phyloP scores from a whole-genome alignment of 2,797 vertebrate genomes.

The Botia almorhae region DNA sequence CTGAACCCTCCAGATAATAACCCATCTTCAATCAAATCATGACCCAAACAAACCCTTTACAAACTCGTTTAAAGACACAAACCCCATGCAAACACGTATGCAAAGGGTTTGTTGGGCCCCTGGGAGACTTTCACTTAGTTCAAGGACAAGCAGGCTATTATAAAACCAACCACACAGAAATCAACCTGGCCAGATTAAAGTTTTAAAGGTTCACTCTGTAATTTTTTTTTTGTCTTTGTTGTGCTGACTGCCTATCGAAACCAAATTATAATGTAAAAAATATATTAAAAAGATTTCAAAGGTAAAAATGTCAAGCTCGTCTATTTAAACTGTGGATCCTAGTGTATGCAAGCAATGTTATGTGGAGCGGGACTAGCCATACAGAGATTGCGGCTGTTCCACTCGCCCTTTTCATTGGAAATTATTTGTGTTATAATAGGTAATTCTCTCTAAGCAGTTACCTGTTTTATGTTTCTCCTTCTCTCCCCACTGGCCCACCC shows the following conservation, averaged over 20 bases:
- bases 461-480: no score
- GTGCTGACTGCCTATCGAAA: neutral
- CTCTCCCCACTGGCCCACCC: no score
- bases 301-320: neutral
- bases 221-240: neutral
- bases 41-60: slow-evolving; percentile 23
- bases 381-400: no score
- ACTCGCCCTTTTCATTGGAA: no score
- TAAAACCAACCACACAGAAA: slow-evolving; percentile 17
- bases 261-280: neutral
- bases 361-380: no score
- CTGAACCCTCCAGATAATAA: slow-evolving; percentile 51
- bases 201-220: neutral
- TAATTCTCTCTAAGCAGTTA: no score
- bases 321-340: neutral
- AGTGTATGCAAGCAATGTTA: no score
- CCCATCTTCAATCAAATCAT: slow-evolving; percentile 35
- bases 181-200: slow-evolving; percentile 16
- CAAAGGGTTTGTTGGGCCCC: neutral
- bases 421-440: no score
- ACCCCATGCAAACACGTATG: slow-evolving; percentile 5
- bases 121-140: slow-evolving; percentile 6
- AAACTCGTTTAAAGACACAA: slow-evolving; percentile 10
- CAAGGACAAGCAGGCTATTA: slow-evolving; percentile 27
- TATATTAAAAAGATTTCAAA: neutral